These are phyloP conservation scores for Enteromius radiatus DNA, from an alignment of 2,797 vertebrate genomes.

Conservation along the genomic window DNA sequence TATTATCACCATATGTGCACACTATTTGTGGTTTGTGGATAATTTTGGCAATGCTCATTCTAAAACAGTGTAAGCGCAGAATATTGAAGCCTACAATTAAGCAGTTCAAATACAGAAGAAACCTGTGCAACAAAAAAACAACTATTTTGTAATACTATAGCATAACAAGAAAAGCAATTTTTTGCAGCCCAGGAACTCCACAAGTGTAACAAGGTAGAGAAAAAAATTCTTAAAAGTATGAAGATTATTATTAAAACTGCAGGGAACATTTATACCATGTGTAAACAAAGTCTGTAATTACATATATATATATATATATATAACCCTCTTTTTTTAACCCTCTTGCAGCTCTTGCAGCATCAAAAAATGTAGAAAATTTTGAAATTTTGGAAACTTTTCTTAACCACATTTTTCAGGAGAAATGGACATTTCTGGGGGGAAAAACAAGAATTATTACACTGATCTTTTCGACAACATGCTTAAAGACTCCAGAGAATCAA, in stretches of 20 bases:
- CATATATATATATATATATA: too few species aligned
- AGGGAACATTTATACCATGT: not conserved
- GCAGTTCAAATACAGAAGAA: too few species aligned
- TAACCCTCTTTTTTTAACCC: too few species aligned
- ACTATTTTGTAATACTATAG: not conserved
- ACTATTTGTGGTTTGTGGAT: not conserved
- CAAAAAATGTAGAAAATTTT: too few species aligned
- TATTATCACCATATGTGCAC: not conserved
- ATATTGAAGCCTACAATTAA: not conserved
- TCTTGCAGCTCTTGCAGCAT: too few species aligned
- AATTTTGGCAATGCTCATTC: not conserved
- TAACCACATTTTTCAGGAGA: too few species aligned
- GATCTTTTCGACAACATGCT: not conserved
- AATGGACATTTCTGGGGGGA: not conserved
- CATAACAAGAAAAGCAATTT: too few species aligned
- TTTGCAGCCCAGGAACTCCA: too few species aligned
- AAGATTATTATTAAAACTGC: not conserved
- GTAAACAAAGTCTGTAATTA: too few species aligned
- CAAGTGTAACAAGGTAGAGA: not conserved
- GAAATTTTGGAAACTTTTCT: not conserved
- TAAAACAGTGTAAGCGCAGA: not conserved
- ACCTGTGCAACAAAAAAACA: too few species aligned
- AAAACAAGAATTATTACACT: not conserved
- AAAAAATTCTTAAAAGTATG: not conserved
- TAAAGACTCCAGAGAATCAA: conserved; percentile 3